A percentile compares a stretch with the other conserved stretches of the same genome.
phyloP scores from a whole-genome alignment of 2,888 invertebrate species.

The Piscicola geometra region DNA sequence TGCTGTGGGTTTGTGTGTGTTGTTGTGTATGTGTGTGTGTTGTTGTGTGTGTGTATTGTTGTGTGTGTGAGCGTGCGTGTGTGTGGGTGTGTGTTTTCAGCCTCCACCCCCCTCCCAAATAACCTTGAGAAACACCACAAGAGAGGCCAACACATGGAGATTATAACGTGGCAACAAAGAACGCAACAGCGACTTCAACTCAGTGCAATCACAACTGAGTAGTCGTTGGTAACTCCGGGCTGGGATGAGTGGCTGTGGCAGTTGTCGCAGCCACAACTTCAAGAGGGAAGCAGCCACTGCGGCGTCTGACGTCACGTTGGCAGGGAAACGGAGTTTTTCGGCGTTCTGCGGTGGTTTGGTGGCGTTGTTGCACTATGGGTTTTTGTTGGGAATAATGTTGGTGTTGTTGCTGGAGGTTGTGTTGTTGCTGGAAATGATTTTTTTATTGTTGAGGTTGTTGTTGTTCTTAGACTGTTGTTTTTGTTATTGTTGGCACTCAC shows the following conservation, averaged over 20 bases:
- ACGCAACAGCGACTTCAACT: not conserved
- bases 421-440: too few relatives aligned
- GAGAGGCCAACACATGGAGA: slow-evolving; percentile 8
- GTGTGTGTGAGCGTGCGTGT: too few relatives aligned
- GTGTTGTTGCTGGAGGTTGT: not conserved
- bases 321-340: not conserved
- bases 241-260: slow-evolving; percentile 27
- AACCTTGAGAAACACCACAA: slow-evolving; percentile 29
- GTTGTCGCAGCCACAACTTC: slow-evolving; percentile 30
- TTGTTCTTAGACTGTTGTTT: too few relatives aligned
- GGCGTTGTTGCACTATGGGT: too few relatives aligned
- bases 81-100: too few relatives aligned
- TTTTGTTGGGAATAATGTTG: not conserved
- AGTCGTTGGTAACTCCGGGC: not conserved
- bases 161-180: slow-evolving; percentile 9
- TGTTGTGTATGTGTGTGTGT: too few relatives aligned
- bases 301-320: slow-evolving; percentile 14
- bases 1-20: too few relatives aligned
- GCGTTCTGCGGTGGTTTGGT: too few relatives aligned
- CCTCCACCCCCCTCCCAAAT: too few relatives aligned
- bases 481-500: too few relatives aligned
- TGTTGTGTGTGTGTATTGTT: too few relatives aligned
- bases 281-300: slow-evolving; percentile 26
- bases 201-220: not conserved
- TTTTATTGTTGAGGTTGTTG: too few relatives aligned